A percentile compares a stretch with the other conserved stretches of the same genome.
Conservation (phyloP, 2,113 vertebrate genomes). For the Typhlomys cinereus region DNA sequence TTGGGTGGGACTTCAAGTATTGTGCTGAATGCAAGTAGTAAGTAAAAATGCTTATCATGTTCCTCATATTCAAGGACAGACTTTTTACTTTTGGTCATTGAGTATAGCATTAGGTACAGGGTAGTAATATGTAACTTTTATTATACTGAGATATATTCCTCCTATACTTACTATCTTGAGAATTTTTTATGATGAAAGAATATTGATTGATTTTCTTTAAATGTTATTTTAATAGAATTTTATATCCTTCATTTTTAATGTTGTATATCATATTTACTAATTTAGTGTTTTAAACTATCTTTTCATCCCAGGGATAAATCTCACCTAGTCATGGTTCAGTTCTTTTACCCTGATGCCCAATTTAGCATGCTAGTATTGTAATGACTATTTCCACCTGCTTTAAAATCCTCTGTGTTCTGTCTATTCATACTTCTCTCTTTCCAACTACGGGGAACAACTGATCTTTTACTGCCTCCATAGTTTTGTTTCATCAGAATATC, state of each 20-base stretch:
- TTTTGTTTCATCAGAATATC: background rate
- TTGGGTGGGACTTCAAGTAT: background rate
- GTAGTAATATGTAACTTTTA: background rate
- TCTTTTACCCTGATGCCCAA: background rate
- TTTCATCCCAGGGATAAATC: background rate
- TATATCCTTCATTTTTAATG: background rate
- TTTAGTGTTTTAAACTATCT: background rate
- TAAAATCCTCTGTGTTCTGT: background rate
- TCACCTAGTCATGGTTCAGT: background rate
- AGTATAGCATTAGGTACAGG: background rate
- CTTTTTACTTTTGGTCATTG: background rate
- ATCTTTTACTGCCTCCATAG: background rate
- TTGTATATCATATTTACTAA: background rate
- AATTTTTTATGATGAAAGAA: background rate
- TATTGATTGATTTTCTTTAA: background rate
- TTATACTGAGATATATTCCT: background rate
- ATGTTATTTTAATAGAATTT: background rate
- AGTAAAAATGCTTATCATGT: background rate
- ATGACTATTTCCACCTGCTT: background rate
- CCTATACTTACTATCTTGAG: background rate
- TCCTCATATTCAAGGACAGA: background rate
- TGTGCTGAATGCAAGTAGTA: background rate
- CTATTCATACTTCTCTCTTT: background rate
- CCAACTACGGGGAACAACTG: background rate
- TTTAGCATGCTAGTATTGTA: background rate